phyloP scores from a whole-genome alignment of 2,797 vertebrate genomes.

The Zenarchopterus dispar region DNA sequence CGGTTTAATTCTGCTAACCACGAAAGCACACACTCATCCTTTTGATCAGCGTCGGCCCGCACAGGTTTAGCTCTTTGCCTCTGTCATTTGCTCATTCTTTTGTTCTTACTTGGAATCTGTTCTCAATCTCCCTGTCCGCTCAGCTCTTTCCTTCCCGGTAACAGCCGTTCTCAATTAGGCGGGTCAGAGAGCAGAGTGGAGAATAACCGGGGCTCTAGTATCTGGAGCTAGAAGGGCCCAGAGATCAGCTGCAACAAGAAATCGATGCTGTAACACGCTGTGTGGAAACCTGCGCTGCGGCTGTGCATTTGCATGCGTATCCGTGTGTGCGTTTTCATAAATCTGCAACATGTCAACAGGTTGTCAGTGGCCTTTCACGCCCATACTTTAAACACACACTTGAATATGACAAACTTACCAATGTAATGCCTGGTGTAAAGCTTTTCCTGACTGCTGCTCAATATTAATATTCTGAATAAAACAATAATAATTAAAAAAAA shows the following conservation, averaged over 20 bases:
- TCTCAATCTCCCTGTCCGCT: constrained; percentile 42
- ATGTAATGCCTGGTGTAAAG: constrained; percentile 31
- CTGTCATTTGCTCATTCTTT: constrained; percentile 45
- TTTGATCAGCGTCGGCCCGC: constrained; percentile 41
- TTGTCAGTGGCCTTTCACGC: constrained; percentile 66
- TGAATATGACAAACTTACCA: constrained; percentile 52
- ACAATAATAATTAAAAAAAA: constrained; percentile 21
- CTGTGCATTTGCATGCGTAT: constrained; percentile 25
- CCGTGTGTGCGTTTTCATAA: constrained; percentile 45
- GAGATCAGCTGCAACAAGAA: constrained; percentile 72
- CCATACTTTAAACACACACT: constrained; percentile 51
- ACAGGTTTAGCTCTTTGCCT: constrained; percentile 40
- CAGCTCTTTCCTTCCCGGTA: constrained; percentile 53
- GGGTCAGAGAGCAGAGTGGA: constrained; percentile 73
- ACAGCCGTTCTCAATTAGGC: constrained; percentile 84
- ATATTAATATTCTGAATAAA: constrained; percentile 15
- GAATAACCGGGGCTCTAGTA: constrained; percentile 78
- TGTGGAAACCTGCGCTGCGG: constrained; percentile 44
- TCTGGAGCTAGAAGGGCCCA: constrained; percentile 70
- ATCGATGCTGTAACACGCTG: constrained; percentile 51
- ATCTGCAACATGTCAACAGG: constrained; percentile 71
- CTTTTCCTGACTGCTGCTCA: constrained; percentile 7
- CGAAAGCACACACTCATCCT: constrained; percentile 35
- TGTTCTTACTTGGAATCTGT: constrained; percentile 47
- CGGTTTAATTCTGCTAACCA: constrained; percentile 49